These are phyloP conservation scores for sheep (Ovis aries) DNA, from an alignment of 2,113 vertebrate species.

Conservation along the genomic window ARS-UI_Ramb_v3.0 NC_056074.1:29836501-29837000, in stretches of 20 bases:
- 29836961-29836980: background rate
- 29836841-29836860: background rate
- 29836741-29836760: conserved; percentile 59
- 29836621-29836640: background rate
- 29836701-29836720: conserved; percentile 56
- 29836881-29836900: background rate
- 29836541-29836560: background rate
- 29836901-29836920: background rate
- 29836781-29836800: conserved; percentile 49
- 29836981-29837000: background rate
- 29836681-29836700: conserved; percentile 36
- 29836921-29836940: background rate
- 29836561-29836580: background rate
- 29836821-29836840: background rate
- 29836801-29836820: conserved; percentile 48
- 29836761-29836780: conserved; percentile 56
- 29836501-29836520: background rate
- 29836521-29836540: background rate
- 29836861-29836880: background rate
- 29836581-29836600: background rate
- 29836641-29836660: conserved; percentile 43
- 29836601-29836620: background rate
- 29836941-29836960: background rate
- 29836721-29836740: conserved; percentile 64
- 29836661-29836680: conserved; percentile 5